Evolutionary conservation across 2,113 vertebrate species (phyloP).

Genomic region (Crotalus viridis): DNA sequence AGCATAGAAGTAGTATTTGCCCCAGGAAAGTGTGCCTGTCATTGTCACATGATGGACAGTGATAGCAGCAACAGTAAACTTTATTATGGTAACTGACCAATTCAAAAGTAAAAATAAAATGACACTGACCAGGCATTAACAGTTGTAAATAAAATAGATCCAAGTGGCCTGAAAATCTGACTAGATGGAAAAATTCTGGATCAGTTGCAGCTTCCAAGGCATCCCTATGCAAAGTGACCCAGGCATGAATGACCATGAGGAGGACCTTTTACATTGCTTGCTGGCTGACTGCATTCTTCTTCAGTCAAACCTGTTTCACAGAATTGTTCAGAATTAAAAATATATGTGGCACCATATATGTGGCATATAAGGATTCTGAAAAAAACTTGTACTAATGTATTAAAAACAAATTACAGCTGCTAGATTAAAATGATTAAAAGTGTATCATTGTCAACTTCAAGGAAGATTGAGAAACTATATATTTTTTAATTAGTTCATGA

Average conservation of each 20-base stretch:
- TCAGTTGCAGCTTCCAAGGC: background rate
- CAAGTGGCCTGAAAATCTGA: background rate
- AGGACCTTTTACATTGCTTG: background rate
- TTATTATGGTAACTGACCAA: background rate
- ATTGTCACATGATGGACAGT: background rate
- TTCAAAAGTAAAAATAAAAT: background rate
- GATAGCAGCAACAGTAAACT: background rate
- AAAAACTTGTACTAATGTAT: background rate
- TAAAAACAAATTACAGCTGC: conserved; percentile 13
- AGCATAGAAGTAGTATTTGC: background rate
- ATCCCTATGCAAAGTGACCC: background rate
- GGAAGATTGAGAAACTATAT: conserved; percentile 56
- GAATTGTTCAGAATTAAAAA: background rate
- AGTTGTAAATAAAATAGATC: background rate
- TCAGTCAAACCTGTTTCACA: background rate
- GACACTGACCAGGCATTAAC: background rate
- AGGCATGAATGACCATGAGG: background rate
- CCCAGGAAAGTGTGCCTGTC: background rate
- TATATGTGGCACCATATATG: background rate
- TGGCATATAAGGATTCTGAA: background rate
- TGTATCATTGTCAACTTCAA: conserved; percentile 56
- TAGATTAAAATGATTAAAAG: conserved; percentile 56
- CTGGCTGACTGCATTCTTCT: background rate
- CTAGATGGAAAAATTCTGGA: background rate
- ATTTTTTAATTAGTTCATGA: conserved; percentile 47